Evolutionary conservation across 2,797 vertebrate species (phyloP), one percentile per base, ranked within the genome.

Genomic region (Gadopsis bispinosus): DNA sequence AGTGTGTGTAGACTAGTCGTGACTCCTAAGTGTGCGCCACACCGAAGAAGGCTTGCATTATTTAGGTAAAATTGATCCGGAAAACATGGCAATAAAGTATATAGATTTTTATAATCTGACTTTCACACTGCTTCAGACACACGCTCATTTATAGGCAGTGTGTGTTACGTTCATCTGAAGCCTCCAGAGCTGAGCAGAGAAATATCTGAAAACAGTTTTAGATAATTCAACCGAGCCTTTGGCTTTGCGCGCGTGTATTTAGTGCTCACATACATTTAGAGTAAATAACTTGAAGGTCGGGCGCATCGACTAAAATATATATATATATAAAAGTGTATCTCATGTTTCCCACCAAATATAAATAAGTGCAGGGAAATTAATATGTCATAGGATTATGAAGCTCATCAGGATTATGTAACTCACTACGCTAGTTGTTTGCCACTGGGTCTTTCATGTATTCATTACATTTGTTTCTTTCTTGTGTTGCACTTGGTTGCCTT

Each of bases 351-450:
- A 5, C 33, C 17, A 43, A 69, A 73, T 62, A 63, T 74, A 63
- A 87, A 83, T 74, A 59, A 79, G 3, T 50, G 22, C 48, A 55
- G 31, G 39, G 59, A 58, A 65, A 79, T 76, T 20, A 64, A 76
- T 56, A 73, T 20, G 4, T 53, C 60, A 47, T 64, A 7, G 37
- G 70, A 56, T 58, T 19, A 47, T 16, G n/a, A 73, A 77, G 50
- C 61, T 81, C 71, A 43, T 75, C 39, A 14, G 62, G 54, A 74
- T 78, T 73, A 61, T 16, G 19, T 58, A 39, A 58, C 29, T 77
- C 60, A 63, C 51, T 63, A 69, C 33, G 53, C 20, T 16, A n/a
- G 51, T 45, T 61, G n/a, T 53, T 53, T 37, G 47, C 48, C 43
- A 4, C 20, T 3, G 22, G 53, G 37, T 68, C 68, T 80, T 73